phyloP scores from a whole-genome alignment of 2,113 vertebrate species.

The Haliaeetus leucogaster region DNA sequence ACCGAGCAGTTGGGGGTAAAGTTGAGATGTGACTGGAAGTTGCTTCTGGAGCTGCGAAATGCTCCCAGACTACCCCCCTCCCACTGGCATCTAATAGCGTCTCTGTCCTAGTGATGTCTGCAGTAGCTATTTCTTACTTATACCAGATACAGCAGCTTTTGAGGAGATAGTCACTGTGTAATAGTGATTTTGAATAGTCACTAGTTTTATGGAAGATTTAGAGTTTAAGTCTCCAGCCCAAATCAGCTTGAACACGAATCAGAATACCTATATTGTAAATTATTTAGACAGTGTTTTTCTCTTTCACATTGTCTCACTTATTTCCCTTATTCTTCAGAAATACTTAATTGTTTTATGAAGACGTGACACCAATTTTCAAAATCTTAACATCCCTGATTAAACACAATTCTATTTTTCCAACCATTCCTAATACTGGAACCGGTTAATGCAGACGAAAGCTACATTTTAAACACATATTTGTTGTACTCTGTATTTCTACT shows the following conservation, averaged over 20 bases:
- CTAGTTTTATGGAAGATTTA: not conserved
- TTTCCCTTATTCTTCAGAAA: not conserved
- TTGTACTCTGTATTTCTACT: not conserved
- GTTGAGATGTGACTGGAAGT: not conserved
- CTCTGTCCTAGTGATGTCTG: not conserved
- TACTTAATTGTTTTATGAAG: not conserved
- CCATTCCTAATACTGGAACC: not conserved
- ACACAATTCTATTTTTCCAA: not conserved
- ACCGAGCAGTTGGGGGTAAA: not conserved
- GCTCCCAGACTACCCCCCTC: accelerated
- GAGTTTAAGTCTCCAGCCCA: not conserved
- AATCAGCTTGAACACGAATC: not conserved
- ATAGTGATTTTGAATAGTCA: not conserved
- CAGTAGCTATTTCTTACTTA: not conserved
- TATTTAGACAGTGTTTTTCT: not conserved
- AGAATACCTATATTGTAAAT: not conserved
- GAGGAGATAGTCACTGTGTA: not conserved
- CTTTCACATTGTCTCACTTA: not conserved
- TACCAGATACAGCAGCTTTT: not conserved
- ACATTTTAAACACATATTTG: not conserved
- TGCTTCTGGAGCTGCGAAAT: not conserved
- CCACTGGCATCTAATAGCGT: not conserved
- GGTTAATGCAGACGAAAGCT: not conserved
- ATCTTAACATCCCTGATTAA: not conserved
- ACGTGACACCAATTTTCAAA: not conserved